These are phyloP conservation scores for Cranoglanis bouderius DNA, from an alignment of 2,113 vertebrate species.

Conservation along the genomic window DNA sequence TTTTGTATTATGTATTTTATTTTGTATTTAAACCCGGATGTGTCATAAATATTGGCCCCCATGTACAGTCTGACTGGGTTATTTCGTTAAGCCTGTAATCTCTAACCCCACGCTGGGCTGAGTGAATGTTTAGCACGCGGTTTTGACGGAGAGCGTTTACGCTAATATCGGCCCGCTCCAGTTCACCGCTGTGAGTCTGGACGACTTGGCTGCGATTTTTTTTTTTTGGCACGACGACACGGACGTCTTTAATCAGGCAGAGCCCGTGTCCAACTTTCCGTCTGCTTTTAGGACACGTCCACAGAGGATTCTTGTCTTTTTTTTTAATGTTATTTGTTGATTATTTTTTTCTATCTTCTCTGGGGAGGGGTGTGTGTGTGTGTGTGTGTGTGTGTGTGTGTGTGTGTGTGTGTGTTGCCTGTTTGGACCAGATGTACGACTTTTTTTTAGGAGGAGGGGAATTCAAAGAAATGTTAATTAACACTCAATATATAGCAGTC, in stretches of 20 bases:
- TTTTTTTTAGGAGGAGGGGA: conserved; percentile 27
- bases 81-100: neutral
- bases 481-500: neutral
- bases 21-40: neutral
- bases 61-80: neutral
- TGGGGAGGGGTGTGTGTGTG: neutral
- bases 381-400: neutral
- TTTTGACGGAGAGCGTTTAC: neutral
- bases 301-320: conserved; percentile 20
- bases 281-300: conserved; percentile 30
- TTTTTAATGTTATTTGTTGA: conserved; percentile 17
- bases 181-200: conserved; percentile 27
- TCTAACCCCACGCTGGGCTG: neutral
- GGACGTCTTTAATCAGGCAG: conserved; percentile 26
- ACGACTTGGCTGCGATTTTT: neutral
- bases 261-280: conserved; percentile 32
- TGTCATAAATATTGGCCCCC: conserved; percentile 7
- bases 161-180: neutral
- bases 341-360: conserved; percentile 31
- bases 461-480: conserved; percentile 26
- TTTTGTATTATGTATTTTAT: too few species aligned
- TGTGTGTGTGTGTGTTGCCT: conserved; percentile 18
- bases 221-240: neutral
- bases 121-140: conserved; percentile 4
- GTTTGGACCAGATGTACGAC: conserved; percentile 18